These are phyloP conservation scores for Epiblema foenella DNA, from an alignment of 2,888 invertebrate species.

Conservation along the genomic window DNA sequence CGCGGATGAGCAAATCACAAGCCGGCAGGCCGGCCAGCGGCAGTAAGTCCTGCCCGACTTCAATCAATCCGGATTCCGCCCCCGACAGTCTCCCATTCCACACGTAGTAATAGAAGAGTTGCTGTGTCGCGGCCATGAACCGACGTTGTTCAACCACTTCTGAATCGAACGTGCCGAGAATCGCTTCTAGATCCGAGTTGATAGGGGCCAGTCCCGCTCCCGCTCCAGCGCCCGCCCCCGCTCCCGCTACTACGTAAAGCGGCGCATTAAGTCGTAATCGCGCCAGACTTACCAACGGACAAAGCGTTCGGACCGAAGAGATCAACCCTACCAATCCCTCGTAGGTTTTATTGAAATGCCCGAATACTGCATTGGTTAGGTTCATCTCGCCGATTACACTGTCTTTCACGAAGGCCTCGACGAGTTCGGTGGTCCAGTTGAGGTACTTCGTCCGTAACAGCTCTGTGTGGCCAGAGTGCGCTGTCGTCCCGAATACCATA, in stretches of 20 bases:
- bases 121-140: slow-evolving; percentile 91
- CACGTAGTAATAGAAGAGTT: slow-evolving; percentile 92
- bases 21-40: slow-evolving; percentile 87
- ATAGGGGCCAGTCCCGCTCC: slow-evolving; percentile 71
- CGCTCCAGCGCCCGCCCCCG: slow-evolving; percentile 75
- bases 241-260: slow-evolving; percentile 90
- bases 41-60: slow-evolving; percentile 89
- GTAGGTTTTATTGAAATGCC: slow-evolving; percentile 88
- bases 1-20: slow-evolving; percentile 91
- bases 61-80: slow-evolving; percentile 86
- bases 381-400: slow-evolving; percentile 87
- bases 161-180: slow-evolving; percentile 90
- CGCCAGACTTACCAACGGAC: slow-evolving; percentile 89
- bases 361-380: slow-evolving; percentile 86
- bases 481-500: slow-evolving; percentile 89
- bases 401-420: slow-evolving; percentile 86
- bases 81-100: slow-evolving; percentile 89
- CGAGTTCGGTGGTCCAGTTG: slow-evolving; percentile 88
- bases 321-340: slow-evolving; percentile 89
- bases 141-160: slow-evolving; percentile 89
- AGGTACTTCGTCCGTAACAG: slow-evolving; percentile 85
- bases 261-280: slow-evolving; percentile 87
- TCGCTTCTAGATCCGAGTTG: slow-evolving; percentile 91
- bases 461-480: slow-evolving; percentile 88
- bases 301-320: slow-evolving; percentile 91